phyloP scores from a whole-genome alignment of 2,797 vertebrate species.

The Hypotaenidia philippensis region DNA sequence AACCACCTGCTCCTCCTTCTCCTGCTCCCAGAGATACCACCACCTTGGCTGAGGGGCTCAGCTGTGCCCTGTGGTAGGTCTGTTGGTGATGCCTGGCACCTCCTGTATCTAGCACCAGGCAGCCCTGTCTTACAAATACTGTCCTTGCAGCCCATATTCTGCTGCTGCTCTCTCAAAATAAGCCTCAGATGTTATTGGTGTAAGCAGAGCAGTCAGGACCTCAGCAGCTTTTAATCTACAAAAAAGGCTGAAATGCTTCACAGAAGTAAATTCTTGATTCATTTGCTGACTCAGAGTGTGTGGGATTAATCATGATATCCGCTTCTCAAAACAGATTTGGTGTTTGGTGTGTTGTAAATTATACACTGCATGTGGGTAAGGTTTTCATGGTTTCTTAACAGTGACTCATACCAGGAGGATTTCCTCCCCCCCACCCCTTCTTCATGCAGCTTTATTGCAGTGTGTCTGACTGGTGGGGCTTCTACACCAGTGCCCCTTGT shows the following conservation, averaged over 20 bases:
- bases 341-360: not conserved
- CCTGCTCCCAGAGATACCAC: not conserved
- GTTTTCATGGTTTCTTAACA: not conserved
- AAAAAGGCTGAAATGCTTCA: not conserved
- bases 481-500: not conserved
- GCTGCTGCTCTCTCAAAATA: not conserved
- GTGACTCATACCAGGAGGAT: not conserved
- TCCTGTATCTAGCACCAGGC: too few relatives aligned
- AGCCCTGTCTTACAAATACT: not conserved
- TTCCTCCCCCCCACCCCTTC: not conserved
- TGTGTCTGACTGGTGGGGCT: not conserved
- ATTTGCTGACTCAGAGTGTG: not conserved
- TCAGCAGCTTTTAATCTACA: not conserved
- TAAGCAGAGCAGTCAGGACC: not conserved
- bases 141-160: not conserved
- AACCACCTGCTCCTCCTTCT: not conserved
- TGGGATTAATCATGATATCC: not conserved
- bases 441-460: not conserved
- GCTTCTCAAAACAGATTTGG: not conserved
- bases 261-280: not conserved
- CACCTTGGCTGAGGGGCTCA: not conserved
- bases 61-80: rapidly evolving
- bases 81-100: not conserved
- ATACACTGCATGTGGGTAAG: not conserved
- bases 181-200: not conserved